phyloP scores from a whole-genome alignment of 35 echinoderm and acorn worm genomes.

The Chiridota heheva region DNA sequence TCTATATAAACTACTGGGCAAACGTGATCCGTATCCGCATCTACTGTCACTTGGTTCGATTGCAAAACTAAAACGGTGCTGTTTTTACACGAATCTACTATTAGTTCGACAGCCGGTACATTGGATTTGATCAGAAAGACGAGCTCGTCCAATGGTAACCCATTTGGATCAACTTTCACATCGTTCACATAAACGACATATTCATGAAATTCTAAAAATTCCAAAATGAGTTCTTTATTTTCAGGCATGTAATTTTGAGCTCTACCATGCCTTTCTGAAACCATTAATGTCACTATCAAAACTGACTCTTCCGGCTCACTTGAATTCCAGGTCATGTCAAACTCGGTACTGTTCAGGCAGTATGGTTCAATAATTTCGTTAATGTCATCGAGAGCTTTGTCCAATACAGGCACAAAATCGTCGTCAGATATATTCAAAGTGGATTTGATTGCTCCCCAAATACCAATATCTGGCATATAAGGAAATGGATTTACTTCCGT shows the following conservation, averaged over 20 bases:
- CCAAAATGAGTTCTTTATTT: background rate
- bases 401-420: no score
- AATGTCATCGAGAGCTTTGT: no score
- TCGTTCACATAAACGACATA: conserved; percentile 42
- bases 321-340: conserved; percentile 28
- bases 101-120: conserved; percentile 1
- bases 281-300: no score
- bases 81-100: background rate
- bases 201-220: conserved; percentile 27
- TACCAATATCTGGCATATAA: no score
- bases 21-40: background rate
- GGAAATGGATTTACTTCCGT: no score
- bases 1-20: conserved; percentile 44
- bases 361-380: no score
- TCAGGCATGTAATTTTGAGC: no score
- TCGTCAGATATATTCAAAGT: no score
- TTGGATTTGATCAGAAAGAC: background rate
- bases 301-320: conserved; percentile 5
- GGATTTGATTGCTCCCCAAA: no score
- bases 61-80: background rate
- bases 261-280: no score
- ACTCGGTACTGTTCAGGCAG: conserved; percentile 26
- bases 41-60: conserved; percentile 11
- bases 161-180: conserved; percentile 33
- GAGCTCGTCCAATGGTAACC: conserved; percentile 27